These are phyloP conservation scores for Coelogynopora nodosa DNA, from an alignment of 2,888 invertebrate genomes.

Conservation along the genomic window DNA sequence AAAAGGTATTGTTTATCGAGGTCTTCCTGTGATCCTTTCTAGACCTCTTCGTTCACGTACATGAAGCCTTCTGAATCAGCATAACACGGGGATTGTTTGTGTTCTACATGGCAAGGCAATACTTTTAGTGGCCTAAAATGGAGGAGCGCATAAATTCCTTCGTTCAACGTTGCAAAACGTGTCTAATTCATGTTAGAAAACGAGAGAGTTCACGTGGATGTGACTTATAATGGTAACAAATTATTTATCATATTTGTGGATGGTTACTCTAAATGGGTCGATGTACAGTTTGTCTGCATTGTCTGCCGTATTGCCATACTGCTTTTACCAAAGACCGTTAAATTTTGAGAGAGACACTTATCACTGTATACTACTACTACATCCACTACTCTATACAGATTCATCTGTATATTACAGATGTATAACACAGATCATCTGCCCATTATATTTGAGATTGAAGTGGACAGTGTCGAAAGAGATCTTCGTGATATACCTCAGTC, in stretches of 20 bases:
- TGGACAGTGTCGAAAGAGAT: background rate
- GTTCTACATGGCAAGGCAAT: conserved; percentile 34
- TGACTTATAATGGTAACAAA: conserved; percentile 23
- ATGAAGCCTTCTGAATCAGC: conserved; percentile 26
- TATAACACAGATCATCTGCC: conserved; percentile 42
- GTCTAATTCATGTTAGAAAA: conserved; percentile 37
- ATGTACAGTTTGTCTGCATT: conserved; percentile 19
- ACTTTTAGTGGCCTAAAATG: conserved; percentile 40
- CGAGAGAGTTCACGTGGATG: conserved; percentile 22
- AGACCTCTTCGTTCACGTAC: background rate
- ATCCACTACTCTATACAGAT: too few species aligned
- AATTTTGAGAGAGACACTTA: too few species aligned
- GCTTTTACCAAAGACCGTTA: too few species aligned
- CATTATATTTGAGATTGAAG: conserved; percentile 22
- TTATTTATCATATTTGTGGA: conserved; percentile 26
- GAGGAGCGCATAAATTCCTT: conserved; percentile 33
- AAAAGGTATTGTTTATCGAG: conserved; percentile 3
- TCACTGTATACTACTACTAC: too few species aligned
- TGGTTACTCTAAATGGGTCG: conserved; percentile 38
- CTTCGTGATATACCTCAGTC: background rate
- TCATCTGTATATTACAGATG: too few species aligned
- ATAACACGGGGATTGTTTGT: conserved; percentile 34
- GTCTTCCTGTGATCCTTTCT: background rate
- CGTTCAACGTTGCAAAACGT: conserved; percentile 1
- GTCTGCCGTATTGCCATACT: too few species aligned